These are phyloP conservation scores for Drosophila varians DNA, from an alignment of 1,140 invertebrate species.

Conservation along the genomic window DNA sequence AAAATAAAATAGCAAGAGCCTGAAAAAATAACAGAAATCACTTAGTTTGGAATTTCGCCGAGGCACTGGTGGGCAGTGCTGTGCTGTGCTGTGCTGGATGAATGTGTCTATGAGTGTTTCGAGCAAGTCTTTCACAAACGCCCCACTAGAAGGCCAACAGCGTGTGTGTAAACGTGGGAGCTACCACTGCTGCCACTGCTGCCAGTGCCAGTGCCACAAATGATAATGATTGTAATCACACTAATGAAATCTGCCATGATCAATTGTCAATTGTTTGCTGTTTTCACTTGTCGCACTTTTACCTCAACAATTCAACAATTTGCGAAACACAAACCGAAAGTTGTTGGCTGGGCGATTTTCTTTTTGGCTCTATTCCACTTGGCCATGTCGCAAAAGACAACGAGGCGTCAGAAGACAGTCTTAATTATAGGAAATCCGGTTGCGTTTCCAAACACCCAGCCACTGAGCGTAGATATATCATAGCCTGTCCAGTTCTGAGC, in stretches of 20 bases:
- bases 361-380: slow-evolving; percentile 55
- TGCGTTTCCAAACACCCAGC: slow-evolving; percentile 18
- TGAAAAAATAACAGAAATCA: slow-evolving; percentile 68
- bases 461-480: slow-evolving; percentile 31
- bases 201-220: background rate
- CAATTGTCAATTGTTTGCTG: slow-evolving; percentile 54
- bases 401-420: slow-evolving; percentile 55
- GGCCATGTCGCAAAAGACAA: slow-evolving; percentile 26
- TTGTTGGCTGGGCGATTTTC: slow-evolving; percentile 32
- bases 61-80: slow-evolving; percentile 63
- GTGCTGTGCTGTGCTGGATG: slow-evolving; percentile 1
- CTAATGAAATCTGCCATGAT: slow-evolving; percentile 51
- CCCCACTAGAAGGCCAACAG: slow-evolving; percentile 65
- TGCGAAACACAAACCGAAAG: slow-evolving; percentile 38
- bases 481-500: slow-evolving; percentile 38
- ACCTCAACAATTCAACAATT: slow-evolving; percentile 46
- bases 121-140: slow-evolving; percentile 72
- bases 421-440: slow-evolving; percentile 76
- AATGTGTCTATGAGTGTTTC: slow-evolving; percentile 30
- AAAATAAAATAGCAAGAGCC: slow-evolving; percentile 33
- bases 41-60: slow-evolving; percentile 81
- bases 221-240: slow-evolving; percentile 40
- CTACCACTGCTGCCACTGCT: slow-evolving; percentile 12
- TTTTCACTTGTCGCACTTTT: slow-evolving; percentile 62
- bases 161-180: slow-evolving; percentile 68